These are phyloP conservation scores for Brotula barbata DNA, from an alignment of 2,797 vertebrate species.

Conservation along the genomic window DNA sequence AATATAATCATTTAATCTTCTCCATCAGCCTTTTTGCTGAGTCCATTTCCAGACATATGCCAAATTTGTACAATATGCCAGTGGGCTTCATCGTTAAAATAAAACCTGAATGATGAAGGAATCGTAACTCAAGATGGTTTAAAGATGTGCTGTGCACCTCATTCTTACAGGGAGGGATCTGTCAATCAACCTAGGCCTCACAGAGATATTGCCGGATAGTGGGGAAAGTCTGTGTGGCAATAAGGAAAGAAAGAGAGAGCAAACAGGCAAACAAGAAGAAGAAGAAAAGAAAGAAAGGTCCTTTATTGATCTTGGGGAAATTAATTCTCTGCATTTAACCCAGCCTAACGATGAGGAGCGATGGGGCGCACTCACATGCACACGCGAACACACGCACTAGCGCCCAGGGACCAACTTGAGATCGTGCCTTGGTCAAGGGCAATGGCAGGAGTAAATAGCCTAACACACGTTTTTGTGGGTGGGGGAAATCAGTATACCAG, in stretches of 20 bases:
- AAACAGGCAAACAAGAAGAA: conserved; percentile 7
- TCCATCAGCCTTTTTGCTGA: neutral
- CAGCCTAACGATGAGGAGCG: too few relatives aligned
- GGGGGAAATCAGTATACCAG: too few relatives aligned
- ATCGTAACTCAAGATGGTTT: conserved; percentile 49
- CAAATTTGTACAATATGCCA: too few relatives aligned
- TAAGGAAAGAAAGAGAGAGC: conserved; percentile 5
- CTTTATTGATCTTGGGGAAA: conserved; percentile 8
- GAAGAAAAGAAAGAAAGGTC: conserved; percentile 13
- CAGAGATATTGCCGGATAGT: conserved; percentile 32
- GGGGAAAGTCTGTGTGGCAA: conserved; percentile 38
- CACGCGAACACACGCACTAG: too few relatives aligned
- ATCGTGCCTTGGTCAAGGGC: too few relatives aligned
- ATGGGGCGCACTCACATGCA: too few relatives aligned
- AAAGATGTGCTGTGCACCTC: conserved; percentile 56
- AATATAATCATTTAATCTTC: conserved; percentile 23
- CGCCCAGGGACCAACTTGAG: too few relatives aligned
- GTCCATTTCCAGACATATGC: neutral
- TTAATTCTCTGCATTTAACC: too few relatives aligned
- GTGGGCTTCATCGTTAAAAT: too few relatives aligned
- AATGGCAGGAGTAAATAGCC: too few relatives aligned
- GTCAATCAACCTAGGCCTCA: conserved; percentile 56
- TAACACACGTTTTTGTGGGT: too few relatives aligned
- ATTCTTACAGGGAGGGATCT: conserved; percentile 53
- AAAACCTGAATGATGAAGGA: conserved; percentile 57